Conservation (phyloP, 2,113 vertebrate species). For the Grallaria varia region DNA sequence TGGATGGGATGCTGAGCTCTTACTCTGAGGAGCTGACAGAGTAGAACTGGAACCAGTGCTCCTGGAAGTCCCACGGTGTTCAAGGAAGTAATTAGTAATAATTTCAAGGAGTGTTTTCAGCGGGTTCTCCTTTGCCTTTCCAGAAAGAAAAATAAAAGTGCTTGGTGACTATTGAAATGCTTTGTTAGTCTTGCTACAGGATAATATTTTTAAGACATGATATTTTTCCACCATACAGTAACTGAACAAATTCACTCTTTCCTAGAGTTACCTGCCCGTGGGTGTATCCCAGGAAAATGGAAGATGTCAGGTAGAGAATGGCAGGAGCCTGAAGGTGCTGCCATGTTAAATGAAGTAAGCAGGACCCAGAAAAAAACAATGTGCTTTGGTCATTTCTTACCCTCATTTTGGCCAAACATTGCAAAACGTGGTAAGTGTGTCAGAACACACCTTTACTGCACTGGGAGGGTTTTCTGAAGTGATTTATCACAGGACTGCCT, state of each 20-base stretch:
- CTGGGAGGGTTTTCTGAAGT: neutral
- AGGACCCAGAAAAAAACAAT: neutral
- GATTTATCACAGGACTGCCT: neutral
- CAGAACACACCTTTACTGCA: neutral
- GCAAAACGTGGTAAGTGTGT: neutral
- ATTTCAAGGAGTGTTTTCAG: constrained; percentile 91
- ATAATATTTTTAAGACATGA: neutral
- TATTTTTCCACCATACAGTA: neutral
- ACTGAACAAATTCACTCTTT: neutral
- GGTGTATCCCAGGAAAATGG: neutral
- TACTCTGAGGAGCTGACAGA: constrained; percentile 22
- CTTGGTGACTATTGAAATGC: accelerated
- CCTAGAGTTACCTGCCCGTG: neutral
- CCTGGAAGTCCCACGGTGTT: constrained; percentile 50
- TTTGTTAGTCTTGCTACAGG: neutral
- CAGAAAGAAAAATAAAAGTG: neutral
- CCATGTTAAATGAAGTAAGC: neutral
- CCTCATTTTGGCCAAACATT: neutral
- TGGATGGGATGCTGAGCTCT: constrained; percentile 31
- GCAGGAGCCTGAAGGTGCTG: neutral
- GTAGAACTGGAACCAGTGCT: neutral
- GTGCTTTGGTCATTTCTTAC: accelerated
- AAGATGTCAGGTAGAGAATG: neutral
- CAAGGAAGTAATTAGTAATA: constrained; percentile 85
- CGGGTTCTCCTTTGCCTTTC: constrained; percentile 75